Conservation (phyloP, 2,888 invertebrate species). For the Rhogogaster chlorosoma region DNA sequence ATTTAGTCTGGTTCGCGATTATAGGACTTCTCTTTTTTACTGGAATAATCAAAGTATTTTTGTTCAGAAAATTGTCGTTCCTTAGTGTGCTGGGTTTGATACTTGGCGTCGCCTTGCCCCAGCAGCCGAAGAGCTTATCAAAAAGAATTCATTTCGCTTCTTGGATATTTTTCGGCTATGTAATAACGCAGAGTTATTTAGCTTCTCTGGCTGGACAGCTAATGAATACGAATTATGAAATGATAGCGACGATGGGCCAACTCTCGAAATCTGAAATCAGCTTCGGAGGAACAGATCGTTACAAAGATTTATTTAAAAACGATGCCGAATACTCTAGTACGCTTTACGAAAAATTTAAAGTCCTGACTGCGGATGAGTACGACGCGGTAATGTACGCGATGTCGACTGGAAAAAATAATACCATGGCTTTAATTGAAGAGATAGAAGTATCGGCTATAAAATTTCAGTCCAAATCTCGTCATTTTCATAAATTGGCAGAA, state of each 20-base stretch:
- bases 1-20: conserved; percentile 67
- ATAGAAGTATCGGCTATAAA: conserved; percentile 64
- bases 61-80: conserved; percentile 63
- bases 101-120: conserved; percentile 62
- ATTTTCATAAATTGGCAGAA: conserved; percentile 63
- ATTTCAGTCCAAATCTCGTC: conserved; percentile 55
- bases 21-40: conserved; percentile 61
- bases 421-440: conserved; percentile 65
- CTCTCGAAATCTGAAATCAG: conserved; percentile 62
- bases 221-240: conserved; percentile 62
- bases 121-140: conserved; percentile 64
- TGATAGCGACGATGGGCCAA: conserved; percentile 65
- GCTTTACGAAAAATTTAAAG: conserved; percentile 16
- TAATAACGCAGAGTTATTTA: conserved; percentile 70
- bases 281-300: conserved; percentile 59
- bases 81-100: conserved; percentile 66
- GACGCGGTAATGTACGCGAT: conserved; percentile 58
- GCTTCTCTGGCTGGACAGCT: conserved; percentile 71
- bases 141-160: conserved; percentile 67
- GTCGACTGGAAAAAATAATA: conserved; percentile 59
- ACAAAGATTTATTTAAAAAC: conserved; percentile 62
- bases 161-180: conserved; percentile 69
- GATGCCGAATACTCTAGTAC: background rate
- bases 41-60: conserved; percentile 59
- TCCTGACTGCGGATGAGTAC: conserved; percentile 56